phyloP scores from a whole-genome alignment of 2,113 vertebrate species.

The Alethe diademata region DNA sequence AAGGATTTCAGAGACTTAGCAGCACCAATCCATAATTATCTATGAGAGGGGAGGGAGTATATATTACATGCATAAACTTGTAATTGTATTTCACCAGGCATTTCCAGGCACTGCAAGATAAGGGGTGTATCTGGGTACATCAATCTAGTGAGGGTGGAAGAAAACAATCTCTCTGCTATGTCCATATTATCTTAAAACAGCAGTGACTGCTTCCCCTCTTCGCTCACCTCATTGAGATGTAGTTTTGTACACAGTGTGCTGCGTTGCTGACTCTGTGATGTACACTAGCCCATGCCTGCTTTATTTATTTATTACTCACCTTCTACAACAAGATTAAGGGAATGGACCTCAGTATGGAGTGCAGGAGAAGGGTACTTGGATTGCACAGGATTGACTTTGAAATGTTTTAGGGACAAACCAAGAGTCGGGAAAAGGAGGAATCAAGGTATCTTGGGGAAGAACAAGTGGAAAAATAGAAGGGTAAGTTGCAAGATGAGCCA shows the following conservation, averaged over 20 bases:
- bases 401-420: not conserved
- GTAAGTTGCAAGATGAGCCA: not conserved
- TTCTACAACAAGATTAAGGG: not conserved
- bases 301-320: not conserved
- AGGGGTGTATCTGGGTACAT: not conserved
- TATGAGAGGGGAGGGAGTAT: not conserved
- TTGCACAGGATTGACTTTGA: not conserved
- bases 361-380: not conserved
- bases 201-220: not conserved
- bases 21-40: not conserved
- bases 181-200: not conserved
- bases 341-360: not conserved
- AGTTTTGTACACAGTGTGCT: not conserved
- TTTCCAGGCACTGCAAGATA: not conserved
- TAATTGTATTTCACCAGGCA: not conserved
- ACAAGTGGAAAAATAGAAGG: not conserved
- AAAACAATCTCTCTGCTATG: not conserved
- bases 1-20: not conserved
- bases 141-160: not conserved
- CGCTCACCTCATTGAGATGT: not conserved
- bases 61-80: not conserved
- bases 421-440: not conserved
- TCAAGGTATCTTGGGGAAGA: not conserved
- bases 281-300: not conserved
- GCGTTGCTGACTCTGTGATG: not conserved